Base-by-base conservation (phyloP, 2,888 invertebrate genomes). In the Cheilosia variabilis region DNA sequence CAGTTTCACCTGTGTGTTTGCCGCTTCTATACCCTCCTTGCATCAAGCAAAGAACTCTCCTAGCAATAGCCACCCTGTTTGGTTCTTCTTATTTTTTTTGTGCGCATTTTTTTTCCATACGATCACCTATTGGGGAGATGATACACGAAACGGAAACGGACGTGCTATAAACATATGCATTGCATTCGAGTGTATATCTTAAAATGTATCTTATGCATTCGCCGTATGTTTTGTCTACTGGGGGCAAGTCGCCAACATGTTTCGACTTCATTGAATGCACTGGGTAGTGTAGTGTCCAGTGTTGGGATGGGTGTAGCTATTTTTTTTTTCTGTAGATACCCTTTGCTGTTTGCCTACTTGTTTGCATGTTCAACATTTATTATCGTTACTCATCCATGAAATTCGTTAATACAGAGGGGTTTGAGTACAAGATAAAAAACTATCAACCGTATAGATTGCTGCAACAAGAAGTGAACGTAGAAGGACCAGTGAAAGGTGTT, bases 111-210 rank as follows among this genome's bases (percentile, higher is more conserved):
- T 68, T 15, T 63, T 72, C 50, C 31, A 31, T 55, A 53, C 43
- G 41, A 66, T 55, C 65, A 55, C 62, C 69, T 69, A 75, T 80
- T 72, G 62, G 62, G 66, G 57, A 31, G 31, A 58, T 37, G 80
- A 66, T 76, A 81, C 81, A 86, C 45, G 86, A 68, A 86, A 77
- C 86, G 86, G 81, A 86, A 86, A 86, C 81, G 81, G 81, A 86
- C 81, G 81, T 81, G 76, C 81, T 77, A 81, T 81, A 81, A 86
- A 86, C 76, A 86, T 86, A 86, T 81, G 86, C 81, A 81, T 57
- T 72, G 47, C 37, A 57, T 72, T 72, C 22, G 13, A 37, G 37
- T 27, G 37, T 58, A 65, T 76, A 80, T 80, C 75, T 75, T 22
- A 71, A 75, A 79, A 65, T 68, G 79, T 69, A 73, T 68, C 68